Evolutionary conservation across 2,888 invertebrate species (phyloP), one percentile per base, ranked within the genome.

Genomic region (Lycophotia porphyrea): DNA sequence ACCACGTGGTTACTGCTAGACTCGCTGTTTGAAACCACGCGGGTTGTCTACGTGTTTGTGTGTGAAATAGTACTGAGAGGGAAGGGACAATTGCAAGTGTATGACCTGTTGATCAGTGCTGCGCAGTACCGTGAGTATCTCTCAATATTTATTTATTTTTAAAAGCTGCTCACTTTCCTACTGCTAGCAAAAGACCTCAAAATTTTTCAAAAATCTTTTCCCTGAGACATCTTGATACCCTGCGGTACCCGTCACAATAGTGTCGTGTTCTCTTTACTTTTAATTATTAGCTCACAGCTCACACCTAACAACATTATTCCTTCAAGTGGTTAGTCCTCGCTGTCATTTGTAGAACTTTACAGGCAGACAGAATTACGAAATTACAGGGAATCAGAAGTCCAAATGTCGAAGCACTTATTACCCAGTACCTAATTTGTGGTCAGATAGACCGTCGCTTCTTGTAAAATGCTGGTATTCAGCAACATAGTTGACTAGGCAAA

Each of bases 1-100:
- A 95, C 96, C 61, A 91, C 92, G 0, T 96, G 96, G 96, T 84
- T 96, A 49, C 90, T 96, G 24, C 87, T 96, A 5, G 95, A 96
- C 89, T 96, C 96, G 0, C 82, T 96, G 85, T 96, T 96, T 63
- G 96, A 96, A 89, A 95, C 95, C 1, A 93, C 93, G 11, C 84
- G 96, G 0, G 94, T 96, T 1, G 90, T 96, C 9, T 96, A 96
- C 67, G 93, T 96, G 82, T 96, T 96, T 75, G 82, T 96, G 8
- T 91, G 93, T 24, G 95, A 96, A 78, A 92, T 95, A 2, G 89
- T 95, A 52, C 85, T 96, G 11, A 92, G 92, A 49, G 94, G 95
- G 0, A 90, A 90, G 15, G 96, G 96, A 0, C 87, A 91, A 0
- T 70, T 94, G 80, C 95, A 95, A 77, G 70, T 93, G 69, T 95